These are phyloP conservation scores for Ceratina calcarata DNA, from an alignment of 1,140 invertebrate genomes.

Conservation along the genomic window DNA sequence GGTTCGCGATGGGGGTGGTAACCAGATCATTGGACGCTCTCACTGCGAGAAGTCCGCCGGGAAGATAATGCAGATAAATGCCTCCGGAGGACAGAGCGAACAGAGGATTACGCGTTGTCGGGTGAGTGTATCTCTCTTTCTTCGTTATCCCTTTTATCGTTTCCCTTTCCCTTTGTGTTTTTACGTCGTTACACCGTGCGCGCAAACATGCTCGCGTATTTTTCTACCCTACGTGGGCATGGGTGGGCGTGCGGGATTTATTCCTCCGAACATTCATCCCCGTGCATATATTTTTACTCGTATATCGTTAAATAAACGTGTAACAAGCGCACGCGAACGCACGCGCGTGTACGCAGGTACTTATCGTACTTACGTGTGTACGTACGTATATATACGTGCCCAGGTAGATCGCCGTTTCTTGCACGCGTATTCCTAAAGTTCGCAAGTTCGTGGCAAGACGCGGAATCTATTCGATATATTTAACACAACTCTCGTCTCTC, in stretches of 20 bases:
- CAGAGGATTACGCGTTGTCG: conserved; percentile 36
- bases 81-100: conserved; percentile 20
- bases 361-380: background rate
- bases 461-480: too few relatives aligned
- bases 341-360: background rate
- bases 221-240: background rate
- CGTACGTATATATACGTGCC: background rate
- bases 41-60: conserved; percentile 30
- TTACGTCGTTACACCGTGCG: background rate
- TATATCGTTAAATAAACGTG: background rate
- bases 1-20: conserved; percentile 37
- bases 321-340: background rate
- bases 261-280: background rate
- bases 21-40: conserved; percentile 31
- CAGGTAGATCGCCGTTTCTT: too few relatives aligned
- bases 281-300: background rate
- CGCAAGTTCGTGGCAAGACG: too few relatives aligned
- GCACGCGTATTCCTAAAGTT: too few relatives aligned
- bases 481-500: too few relatives aligned
- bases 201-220: background rate
- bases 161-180: background rate
- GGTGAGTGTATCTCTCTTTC: background rate
- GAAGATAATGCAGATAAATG: conserved; percentile 47
- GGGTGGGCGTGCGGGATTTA: background rate
- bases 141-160: background rate